A percentile compares a stretch with the other conserved stretches of the same genome.
These are phyloP conservation scores for Wiebesia pumilae DNA, from an alignment of 1,140 invertebrate genomes.

Conservation along the genomic window DNA sequence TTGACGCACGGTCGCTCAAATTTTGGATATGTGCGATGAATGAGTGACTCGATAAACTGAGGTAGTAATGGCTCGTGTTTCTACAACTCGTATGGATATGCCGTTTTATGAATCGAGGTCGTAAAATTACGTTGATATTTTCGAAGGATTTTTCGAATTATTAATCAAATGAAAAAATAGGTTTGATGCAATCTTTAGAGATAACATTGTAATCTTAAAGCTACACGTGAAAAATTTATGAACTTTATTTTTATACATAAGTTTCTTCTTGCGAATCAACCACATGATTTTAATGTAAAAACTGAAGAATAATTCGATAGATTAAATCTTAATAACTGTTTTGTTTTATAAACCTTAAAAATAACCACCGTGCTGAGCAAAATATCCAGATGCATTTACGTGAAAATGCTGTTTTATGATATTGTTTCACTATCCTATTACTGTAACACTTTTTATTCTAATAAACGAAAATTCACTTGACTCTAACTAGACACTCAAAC, in stretches of 20 bases:
- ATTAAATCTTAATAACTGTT: no score
- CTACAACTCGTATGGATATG: neutral
- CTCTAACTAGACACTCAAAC: no score
- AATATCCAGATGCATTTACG: no score
- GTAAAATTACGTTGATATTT: neutral
- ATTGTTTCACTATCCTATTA: neutral
- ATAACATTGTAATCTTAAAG: neutral
- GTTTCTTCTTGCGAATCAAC: no score
- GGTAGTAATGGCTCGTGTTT: neutral
- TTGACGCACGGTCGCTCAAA: neutral
- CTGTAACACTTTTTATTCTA: neutral
- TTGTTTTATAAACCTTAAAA: neutral
- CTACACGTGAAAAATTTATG: neutral
- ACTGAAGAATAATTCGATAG: neutral
- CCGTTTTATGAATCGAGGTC: slow-evolving; percentile 7
- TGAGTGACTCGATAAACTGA: neutral
- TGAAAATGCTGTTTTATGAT: neutral
- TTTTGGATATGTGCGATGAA: neutral
- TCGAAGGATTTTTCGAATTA: neutral
- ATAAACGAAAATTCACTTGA: neutral
- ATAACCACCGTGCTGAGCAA: neutral
- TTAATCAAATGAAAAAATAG: neutral
- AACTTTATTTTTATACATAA: no score
- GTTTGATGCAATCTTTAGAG: neutral
- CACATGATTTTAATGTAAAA: no score